Conservation (phyloP, 1,140 invertebrate genomes). For the Saccostrea echinata region DNA sequence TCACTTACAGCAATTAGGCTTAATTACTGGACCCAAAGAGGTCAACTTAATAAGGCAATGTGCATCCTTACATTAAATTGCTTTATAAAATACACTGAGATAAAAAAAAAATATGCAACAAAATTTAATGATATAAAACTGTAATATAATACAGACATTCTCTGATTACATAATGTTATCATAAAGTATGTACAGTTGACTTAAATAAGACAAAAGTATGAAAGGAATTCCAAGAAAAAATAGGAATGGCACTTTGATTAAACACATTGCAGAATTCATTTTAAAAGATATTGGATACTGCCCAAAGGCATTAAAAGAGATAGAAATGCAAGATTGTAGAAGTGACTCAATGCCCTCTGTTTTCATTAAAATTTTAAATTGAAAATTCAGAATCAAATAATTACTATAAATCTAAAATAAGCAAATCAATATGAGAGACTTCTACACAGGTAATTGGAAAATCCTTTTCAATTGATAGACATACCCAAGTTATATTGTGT, state of each 20-base stretch:
- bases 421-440: neutral
- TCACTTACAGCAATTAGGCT: slow-evolving; percentile 2
- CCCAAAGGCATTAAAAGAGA: slow-evolving; percentile 14
- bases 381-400: neutral
- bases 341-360: neutral
- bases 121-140: too few species aligned
- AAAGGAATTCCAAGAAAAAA: neutral
- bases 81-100: too few species aligned
- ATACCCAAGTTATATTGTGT: neutral
- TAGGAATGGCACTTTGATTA: slow-evolving; percentile 28
- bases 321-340: neutral
- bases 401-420: neutral
- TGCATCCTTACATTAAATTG: too few species aligned
- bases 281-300: neutral
- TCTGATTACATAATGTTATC: neutral
- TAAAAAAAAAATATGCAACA: too few species aligned
- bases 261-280: neutral
- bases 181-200: neutral
- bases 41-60: too few species aligned
- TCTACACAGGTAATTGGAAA: neutral
- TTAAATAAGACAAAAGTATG: neutral
- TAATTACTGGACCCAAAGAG: neutral
- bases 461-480: neutral
- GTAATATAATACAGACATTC: too few species aligned
- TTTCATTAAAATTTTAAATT: neutral